These are phyloP conservation scores for Cheilosia grossa DNA, from an alignment of 2,888 invertebrate genomes.

Conservation along the genomic window DNA sequence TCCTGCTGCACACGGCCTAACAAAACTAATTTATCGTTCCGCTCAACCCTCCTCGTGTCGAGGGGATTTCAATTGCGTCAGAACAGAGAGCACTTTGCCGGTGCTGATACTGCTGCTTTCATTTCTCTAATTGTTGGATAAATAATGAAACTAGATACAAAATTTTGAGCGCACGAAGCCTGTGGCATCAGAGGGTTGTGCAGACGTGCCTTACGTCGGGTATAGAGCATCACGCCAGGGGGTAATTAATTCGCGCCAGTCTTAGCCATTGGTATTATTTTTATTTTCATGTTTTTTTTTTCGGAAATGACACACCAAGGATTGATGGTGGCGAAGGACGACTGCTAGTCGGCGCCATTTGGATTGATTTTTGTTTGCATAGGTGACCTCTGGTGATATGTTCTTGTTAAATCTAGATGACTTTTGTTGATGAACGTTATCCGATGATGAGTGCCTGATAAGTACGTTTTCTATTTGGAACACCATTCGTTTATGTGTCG, in stretches of 20 bases:
- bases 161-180: slow-evolving; percentile 37
- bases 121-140: slow-evolving; percentile 68
- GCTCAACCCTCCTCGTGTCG: slow-evolving; percentile 24
- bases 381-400: neutral
- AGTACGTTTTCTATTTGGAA: neutral
- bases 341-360: neutral
- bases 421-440: slow-evolving; percentile 30
- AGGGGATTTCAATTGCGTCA: slow-evolving; percentile 64
- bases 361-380: slow-evolving; percentile 39
- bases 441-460: slow-evolving; percentile 24
- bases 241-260: slow-evolving; percentile 32
- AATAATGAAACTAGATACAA: slow-evolving; percentile 69
- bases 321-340: slow-evolving; percentile 13
- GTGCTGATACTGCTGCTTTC: slow-evolving; percentile 8
- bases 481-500: no score
- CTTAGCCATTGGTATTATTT: slow-evolving; percentile 21
- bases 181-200: neutral
- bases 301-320: slow-evolving; percentile 19
- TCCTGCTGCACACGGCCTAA: slow-evolving; percentile 35
- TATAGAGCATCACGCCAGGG: slow-evolving; percentile 8
- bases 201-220: neutral
- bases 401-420: slow-evolving; percentile 12
- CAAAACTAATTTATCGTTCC: slow-evolving; percentile 64
- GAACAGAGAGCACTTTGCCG: slow-evolving; percentile 41
- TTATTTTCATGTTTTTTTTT: neutral